Evolutionary conservation across 2,113 vertebrate species (phyloP).

Genomic region (Carassius auratus): DNA sequence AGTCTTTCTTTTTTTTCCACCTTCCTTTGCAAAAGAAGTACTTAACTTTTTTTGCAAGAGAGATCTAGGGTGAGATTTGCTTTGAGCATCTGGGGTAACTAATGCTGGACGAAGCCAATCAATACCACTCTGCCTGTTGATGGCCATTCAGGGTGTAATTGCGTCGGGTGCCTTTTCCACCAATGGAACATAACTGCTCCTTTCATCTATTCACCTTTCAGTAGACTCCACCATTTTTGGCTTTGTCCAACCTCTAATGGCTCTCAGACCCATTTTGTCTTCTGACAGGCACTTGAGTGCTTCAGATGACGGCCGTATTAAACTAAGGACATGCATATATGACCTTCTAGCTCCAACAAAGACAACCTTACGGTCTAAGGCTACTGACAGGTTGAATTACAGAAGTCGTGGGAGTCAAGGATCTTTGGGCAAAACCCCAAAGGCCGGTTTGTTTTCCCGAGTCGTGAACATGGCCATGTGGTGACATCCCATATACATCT

Average conservation of each 20-base stretch:
- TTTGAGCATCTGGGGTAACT: slow-evolving; percentile 55
- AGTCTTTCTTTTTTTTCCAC: slow-evolving; percentile 27
- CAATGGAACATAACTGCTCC: slow-evolving; percentile 60
- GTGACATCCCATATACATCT: slow-evolving; percentile 48
- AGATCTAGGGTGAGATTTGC: slow-evolving; percentile 53
- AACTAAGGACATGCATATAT: neutral
- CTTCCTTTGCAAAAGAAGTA: slow-evolving; percentile 46
- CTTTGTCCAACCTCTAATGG: slow-evolving; percentile 53
- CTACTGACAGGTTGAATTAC: neutral
- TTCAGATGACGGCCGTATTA: slow-evolving; percentile 11
- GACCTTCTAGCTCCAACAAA: slow-evolving; percentile 3
- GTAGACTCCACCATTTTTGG: slow-evolving; percentile 48
- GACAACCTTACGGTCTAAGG: neutral
- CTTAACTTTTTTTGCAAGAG: slow-evolving; percentile 54
- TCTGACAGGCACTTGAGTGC: slow-evolving; percentile 38
- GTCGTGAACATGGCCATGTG: slow-evolving; percentile 51
- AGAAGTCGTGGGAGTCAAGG: neutral
- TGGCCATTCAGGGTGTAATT: slow-evolving; percentile 60
- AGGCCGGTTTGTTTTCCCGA: slow-evolving; percentile 27
- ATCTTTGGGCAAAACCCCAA: slow-evolving; percentile 15
- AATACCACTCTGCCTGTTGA: slow-evolving; percentile 63
- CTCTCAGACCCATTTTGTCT: slow-evolving; percentile 22
- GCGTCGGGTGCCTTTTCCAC: slow-evolving; percentile 63
- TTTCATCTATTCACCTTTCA: slow-evolving; percentile 65
- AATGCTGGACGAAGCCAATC: slow-evolving; percentile 59